Percentiles rank a stretch among this genome's conserved stretches.
Evolutionary conservation across 1,140 invertebrate genomes (phyloP).

Genomic region (Euschistus heros): DNA sequence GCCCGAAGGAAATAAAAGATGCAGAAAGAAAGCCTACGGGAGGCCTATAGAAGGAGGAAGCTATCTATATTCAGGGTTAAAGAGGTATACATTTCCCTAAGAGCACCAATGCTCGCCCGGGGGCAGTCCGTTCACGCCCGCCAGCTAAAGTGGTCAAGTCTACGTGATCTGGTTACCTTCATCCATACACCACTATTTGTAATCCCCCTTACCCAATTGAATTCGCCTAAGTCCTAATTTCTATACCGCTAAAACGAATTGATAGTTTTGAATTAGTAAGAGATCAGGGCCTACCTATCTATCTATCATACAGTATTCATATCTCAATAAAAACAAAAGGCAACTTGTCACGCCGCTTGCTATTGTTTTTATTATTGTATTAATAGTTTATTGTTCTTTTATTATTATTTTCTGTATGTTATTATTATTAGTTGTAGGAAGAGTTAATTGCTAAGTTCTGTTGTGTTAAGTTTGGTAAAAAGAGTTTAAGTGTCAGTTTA

Average conservation of each 20-base stretch:
- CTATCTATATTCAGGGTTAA: conserved; percentile 3
- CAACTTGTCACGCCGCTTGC: too few relatives aligned
- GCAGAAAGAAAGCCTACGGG: not conserved
- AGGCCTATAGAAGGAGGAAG: not conserved
- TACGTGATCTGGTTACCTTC: not conserved
- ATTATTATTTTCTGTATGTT: too few relatives aligned
- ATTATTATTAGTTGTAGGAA: too few relatives aligned
- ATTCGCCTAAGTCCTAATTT: not conserved
- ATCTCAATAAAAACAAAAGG: too few relatives aligned
- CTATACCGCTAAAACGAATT: not conserved
- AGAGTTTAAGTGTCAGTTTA: too few relatives aligned
- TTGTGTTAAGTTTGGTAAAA: too few relatives aligned
- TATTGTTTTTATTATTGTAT: too few relatives aligned
- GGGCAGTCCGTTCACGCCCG: conserved; percentile 4
- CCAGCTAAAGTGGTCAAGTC: not conserved
- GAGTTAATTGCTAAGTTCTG: too few relatives aligned
- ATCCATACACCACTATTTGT: not conserved
- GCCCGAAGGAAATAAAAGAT: not conserved
- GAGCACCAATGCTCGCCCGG: not conserved
- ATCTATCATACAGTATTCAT: too few relatives aligned
- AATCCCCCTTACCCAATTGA: conserved; percentile 8
- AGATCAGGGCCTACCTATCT: too few relatives aligned
- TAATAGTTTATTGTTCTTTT: too few relatives aligned
- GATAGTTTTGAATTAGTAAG: too few relatives aligned
- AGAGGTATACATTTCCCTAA: conserved; percentile 10